Conservation (phyloP, 2,113 vertebrate species). For the Sinocyclocheilus rhinocerous region DNA sequence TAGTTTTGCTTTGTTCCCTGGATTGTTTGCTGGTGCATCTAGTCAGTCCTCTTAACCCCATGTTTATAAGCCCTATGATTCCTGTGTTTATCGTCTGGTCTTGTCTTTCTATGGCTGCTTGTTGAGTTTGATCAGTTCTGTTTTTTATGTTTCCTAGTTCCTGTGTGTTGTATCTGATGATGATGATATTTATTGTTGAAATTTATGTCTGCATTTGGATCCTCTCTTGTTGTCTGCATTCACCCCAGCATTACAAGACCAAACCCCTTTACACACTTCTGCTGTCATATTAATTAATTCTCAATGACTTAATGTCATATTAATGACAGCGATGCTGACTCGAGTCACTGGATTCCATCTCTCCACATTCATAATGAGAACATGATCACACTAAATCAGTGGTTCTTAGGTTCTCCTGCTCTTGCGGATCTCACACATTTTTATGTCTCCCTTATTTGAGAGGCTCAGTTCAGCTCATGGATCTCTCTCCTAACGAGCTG, state of each 20-base stretch:
- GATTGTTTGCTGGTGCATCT: neutral
- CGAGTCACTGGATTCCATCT: neutral
- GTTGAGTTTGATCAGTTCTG: neutral
- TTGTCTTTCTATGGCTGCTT: neutral
- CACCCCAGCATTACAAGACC: neutral
- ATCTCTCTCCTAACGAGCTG: too few species aligned
- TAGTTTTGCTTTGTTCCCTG: too few species aligned
- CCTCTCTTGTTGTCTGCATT: neutral
- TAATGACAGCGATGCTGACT: neutral
- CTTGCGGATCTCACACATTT: too few species aligned
- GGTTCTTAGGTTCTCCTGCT: too few species aligned
- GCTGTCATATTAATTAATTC: neutral
- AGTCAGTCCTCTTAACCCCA: neutral
- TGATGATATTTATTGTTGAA: neutral
- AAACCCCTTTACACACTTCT: neutral
- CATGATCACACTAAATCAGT: neutral
- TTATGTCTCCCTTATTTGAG: too few species aligned
- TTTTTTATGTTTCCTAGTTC: neutral
- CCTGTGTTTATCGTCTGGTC: neutral
- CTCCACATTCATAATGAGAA: neutral
- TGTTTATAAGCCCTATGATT: neutral
- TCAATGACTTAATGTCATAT: neutral
- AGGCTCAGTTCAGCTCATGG: too few species aligned
- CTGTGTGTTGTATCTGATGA: neutral
- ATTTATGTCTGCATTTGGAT: neutral